phyloP scores from a whole-genome alignment of 2,113 vertebrate genomes.

The Trochalopteron elliotii region DNA sequence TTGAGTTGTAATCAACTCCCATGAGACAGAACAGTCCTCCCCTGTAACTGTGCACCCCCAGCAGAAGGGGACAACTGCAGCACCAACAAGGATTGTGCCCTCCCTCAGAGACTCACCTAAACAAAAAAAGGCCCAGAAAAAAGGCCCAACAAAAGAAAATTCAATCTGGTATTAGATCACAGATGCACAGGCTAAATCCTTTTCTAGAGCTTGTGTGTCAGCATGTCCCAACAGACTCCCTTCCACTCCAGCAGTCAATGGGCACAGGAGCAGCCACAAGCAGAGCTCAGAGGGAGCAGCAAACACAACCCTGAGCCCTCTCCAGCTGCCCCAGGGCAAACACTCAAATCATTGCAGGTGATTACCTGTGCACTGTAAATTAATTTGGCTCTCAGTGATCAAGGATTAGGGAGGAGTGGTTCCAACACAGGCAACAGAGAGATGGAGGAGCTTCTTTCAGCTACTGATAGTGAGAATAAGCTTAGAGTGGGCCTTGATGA shows the following conservation, averaged over 20 bases:
- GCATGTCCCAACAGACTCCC: not conserved
- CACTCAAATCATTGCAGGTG: not conserved
- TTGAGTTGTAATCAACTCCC: not conserved
- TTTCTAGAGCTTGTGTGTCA: not conserved
- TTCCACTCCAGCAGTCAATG: not conserved
- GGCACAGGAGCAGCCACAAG: not conserved
- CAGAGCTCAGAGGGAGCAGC: not conserved
- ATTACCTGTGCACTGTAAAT: not conserved
- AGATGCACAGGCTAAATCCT: not conserved
- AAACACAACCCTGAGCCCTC: not conserved
- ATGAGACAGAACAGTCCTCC: rapidly evolving
- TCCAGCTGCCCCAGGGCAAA: not conserved
- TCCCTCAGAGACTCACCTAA: not conserved
- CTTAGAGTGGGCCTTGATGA: not conserved
- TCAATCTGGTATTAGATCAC: not conserved
- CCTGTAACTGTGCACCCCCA: not conserved
- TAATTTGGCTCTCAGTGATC: not conserved
- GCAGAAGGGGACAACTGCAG: not conserved
- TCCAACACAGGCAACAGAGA: not conserved
- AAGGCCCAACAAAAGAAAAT: not conserved
- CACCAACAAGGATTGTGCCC: not conserved
- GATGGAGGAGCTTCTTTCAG: not conserved
- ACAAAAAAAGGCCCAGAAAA: not conserved
- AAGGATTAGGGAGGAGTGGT: not conserved
- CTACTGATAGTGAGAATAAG: not conserved